Percentiles rank a stretch among this genome's conserved stretches.
Evolutionary conservation across 2,888 invertebrate species (phyloP).

Genomic region (Venusia cambrica): DNA sequence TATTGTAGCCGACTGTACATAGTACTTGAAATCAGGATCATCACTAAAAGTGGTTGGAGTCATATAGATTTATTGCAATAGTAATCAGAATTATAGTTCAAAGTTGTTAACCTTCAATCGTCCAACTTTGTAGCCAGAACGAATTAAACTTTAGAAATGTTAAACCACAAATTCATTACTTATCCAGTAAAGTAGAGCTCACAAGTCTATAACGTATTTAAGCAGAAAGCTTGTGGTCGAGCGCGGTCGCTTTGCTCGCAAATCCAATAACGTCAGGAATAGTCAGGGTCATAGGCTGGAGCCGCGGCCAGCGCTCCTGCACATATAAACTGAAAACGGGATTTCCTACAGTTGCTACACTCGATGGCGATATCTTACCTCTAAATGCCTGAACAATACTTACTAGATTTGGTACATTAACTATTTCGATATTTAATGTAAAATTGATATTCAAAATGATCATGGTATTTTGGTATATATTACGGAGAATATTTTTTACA

Average conservation of each 20-base stretch:
- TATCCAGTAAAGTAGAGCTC: conserved; percentile 33
- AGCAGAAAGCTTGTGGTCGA: conserved; percentile 38
- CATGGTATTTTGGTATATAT: too few species aligned
- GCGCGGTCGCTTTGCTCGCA: conserved; percentile 35
- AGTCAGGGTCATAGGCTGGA: conserved; percentile 12
- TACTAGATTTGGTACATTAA: too few species aligned
- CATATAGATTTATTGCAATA: neutral
- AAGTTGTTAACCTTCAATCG: conserved; percentile 9
- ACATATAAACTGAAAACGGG: too few species aligned
- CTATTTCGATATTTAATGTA: too few species aligned
- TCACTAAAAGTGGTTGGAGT: too few species aligned
- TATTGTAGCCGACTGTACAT: too few species aligned
- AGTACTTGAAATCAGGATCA: too few species aligned
- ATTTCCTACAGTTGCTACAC: too few species aligned
- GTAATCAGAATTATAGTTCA: conserved; percentile 4
- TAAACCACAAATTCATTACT: conserved; percentile 23
- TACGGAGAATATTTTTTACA: too few species aligned
- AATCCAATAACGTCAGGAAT: conserved; percentile 51
- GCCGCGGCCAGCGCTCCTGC: conserved; percentile 13
- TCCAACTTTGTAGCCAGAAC: conserved; percentile 8
- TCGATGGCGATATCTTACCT: too few species aligned
- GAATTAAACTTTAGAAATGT: conserved; percentile 17
- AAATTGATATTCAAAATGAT: too few species aligned
- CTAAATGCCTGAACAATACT: too few species aligned
- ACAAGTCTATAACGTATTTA: conserved; percentile 41